These are phyloP conservation scores for Panagrolaimus sp. DNA, from an alignment of 1,140 invertebrate genomes.

Conservation along the genomic window DNA sequence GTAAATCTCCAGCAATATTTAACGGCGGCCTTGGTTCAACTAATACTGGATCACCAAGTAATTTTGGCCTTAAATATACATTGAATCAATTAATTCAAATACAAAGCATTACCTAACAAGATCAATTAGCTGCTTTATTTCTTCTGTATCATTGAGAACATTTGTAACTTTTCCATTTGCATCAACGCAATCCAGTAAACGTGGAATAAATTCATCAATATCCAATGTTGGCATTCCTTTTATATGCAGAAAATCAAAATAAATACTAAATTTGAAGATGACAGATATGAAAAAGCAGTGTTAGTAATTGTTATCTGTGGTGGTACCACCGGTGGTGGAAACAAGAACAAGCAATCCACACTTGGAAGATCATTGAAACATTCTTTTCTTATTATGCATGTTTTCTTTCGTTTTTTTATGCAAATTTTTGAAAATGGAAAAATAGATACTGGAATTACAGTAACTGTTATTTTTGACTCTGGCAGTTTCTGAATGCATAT, in stretches of 20 bases:
- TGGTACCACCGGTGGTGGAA: too few relatives aligned
- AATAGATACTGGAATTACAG: too few relatives aligned
- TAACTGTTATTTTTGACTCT: too few relatives aligned
- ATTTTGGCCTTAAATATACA: not conserved
- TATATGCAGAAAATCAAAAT: not conserved
- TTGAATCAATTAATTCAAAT: not conserved
- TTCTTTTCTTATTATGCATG: too few relatives aligned
- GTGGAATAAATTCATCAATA: not conserved
- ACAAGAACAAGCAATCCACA: too few relatives aligned
- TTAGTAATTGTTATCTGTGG: too few relatives aligned
- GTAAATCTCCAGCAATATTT: slow-evolving; percentile 67
- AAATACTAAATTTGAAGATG: too few relatives aligned
- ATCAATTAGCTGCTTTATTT: not conserved
- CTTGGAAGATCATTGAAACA: too few relatives aligned
- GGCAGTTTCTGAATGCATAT: too few relatives aligned
- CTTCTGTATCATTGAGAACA: not conserved
- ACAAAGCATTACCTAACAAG: not conserved
- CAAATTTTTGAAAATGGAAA: too few relatives aligned
- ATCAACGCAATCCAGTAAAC: not conserved
- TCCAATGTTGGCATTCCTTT: not conserved
- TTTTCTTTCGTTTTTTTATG: too few relatives aligned
- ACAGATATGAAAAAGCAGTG: too few relatives aligned
- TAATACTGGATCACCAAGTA: not conserved
- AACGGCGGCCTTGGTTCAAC: slow-evolving; percentile 66
- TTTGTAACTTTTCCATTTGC: not conserved